Evolutionary conservation across 2,113 vertebrate genomes (phyloP).

Genomic region (Neopipo cinnamomea): DNA sequence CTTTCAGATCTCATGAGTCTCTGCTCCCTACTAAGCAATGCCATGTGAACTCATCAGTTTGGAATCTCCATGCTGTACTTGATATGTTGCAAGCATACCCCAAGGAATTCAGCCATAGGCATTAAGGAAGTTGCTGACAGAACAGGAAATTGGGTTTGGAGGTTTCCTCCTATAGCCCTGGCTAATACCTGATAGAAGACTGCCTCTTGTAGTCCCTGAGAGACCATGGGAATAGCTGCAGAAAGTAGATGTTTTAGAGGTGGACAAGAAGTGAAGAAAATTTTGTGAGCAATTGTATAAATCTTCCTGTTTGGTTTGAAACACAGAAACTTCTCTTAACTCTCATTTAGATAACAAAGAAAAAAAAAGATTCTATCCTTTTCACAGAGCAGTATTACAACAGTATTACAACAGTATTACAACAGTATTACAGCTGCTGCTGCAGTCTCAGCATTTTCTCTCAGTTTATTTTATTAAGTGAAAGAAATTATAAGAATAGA

Average conservation of each 20-base stretch:
- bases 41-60: rapidly evolving
- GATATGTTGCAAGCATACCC: not conserved
- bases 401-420: not conserved
- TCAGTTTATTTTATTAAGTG: not conserved
- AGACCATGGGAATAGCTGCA: not conserved
- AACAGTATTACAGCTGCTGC: not conserved
- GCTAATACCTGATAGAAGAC: not conserved
- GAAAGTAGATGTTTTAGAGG: not conserved
- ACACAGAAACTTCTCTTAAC: not conserved
- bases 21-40: not conserved
- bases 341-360: not conserved
- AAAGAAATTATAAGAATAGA: not conserved
- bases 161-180: not conserved
- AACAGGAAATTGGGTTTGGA: not conserved
- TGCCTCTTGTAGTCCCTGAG: not conserved
- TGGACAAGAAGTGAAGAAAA: not conserved
- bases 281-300: not conserved
- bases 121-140: not conserved
- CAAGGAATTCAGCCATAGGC: not conserved
- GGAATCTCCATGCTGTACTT: not conserved
- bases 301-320: not conserved
- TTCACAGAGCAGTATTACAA: not conserved
- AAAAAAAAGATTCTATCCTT: not conserved
- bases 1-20: not conserved
- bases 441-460: not conserved